Base-by-base conservation (phyloP, 1,140 invertebrate species). In the Philopotamus ludificatus region DNA sequence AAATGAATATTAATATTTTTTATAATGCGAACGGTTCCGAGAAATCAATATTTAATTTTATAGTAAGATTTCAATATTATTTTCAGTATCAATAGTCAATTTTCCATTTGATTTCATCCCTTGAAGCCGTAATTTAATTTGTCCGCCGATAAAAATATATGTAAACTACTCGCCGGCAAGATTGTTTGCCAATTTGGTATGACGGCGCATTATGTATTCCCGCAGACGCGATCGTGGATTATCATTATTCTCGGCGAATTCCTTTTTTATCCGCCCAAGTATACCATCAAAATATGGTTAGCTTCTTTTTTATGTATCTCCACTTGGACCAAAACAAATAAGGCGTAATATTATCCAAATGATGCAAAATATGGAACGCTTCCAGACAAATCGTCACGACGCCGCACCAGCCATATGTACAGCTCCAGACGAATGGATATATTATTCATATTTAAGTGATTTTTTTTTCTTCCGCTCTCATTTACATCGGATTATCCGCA, bases 351-450 rank as follows among this genome's bases (percentile, higher is more conserved):
- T 60, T 60, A 60, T 60, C 42, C 42, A 39, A 60, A 60, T 34
- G 57, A 60, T 60, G 42, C 57, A 49, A 60, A 60, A 60, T 60
- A 60, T 60, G 57, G 57, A 60, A 60, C 57, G 57, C 44, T 60
- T 60, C 57, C 57, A 60, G 57, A 9, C 57, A 22, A 44, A 60
- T 60, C 57, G 44, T 58, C 55, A 58, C 55, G 12, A 9, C 10
- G 28, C 18, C 28, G 26, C 15, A 23, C 16, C 22, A 18, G 18
- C n/a, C 53, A 57, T 57, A 57, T 57, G 53, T 57, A 57, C 25
- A 26, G 53, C n/a, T 57, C 20, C 42, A 60, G 25, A 16, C 42
- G 25, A 60, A 60, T 60, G 57, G 57, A 47, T 22, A 60, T 60
- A 60, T 60, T 60, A 60, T 60, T 60, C 57, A 60, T 47, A 2